phyloP scores from a whole-genome alignment of 1,140 invertebrate genomes.

The Brachionus manjavacas region DNA sequence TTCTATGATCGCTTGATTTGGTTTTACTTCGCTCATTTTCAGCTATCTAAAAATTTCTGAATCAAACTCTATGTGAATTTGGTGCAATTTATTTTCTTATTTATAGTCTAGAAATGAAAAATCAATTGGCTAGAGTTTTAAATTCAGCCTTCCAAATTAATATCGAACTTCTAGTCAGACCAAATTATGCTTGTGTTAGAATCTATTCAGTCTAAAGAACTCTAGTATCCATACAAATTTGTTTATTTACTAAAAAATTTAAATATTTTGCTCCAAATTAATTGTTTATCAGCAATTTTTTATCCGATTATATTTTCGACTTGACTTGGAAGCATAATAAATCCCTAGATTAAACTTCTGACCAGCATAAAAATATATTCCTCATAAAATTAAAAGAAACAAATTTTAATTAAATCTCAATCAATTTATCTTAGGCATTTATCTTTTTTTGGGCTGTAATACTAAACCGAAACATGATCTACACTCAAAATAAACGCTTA shows the following conservation, averaged over 20 bases:
- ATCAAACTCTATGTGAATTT: not conserved
- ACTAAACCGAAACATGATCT: not conserved
- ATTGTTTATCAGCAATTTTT: constrained; percentile 8
- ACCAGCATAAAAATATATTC: not conserved
- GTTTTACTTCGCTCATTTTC: constrained; percentile 10
- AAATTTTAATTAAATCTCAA: not conserved
- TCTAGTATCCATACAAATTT: not conserved
- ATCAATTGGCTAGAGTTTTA: constrained; percentile 1
- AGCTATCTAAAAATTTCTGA: not conserved
- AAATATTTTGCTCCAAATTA: not conserved
- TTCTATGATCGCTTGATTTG: constrained; percentile 1
- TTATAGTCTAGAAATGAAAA: not conserved
- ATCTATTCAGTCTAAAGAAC: not conserved
- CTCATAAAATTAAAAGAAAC: not conserved
- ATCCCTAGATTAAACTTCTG: not conserved
- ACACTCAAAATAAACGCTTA: not conserved
- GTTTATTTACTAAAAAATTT: constrained; percentile 6
- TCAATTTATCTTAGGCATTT: not conserved
- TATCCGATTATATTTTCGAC: not conserved
- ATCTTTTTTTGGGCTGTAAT: not conserved
- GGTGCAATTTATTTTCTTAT: not conserved
- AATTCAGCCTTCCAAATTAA: not conserved
- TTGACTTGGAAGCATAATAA: not conserved
- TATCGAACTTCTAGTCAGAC: not conserved
- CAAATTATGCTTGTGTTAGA: not conserved